Evolutionary conservation across 2,113 vertebrate species (phyloP), one percentile per base, ranked within the genome.

Genomic region (Nannospalax galili): DNA sequence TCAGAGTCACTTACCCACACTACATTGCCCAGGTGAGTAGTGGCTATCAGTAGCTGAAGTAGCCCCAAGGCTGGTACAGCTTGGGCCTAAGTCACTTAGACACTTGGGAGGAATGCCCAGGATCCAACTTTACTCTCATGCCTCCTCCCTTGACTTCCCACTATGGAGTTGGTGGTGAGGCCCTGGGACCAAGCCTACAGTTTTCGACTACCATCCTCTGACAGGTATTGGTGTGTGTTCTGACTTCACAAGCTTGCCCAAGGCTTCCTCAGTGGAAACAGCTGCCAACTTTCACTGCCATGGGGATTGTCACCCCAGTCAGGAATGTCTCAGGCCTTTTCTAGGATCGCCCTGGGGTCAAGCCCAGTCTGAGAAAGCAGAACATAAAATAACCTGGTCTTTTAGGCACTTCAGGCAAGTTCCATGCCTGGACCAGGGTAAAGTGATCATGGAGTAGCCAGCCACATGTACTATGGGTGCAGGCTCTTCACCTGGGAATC

Each of bases 11-110:
- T 0, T 99, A 98, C 89, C 99, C 98, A 28, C 98, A 98, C 52
- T 94, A 88, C 19, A 98, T 99, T 93, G 98, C 98, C 67, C 98
- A 99, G 98, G 98, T 99, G 95, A 98, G 95, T 91, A 65, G 62
- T 86, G 60, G 26, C 24, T 60, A n/a, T 93, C 67, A 69, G 84
- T 22, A 19, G 37, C 45, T 48, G n/a, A 80, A 64, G 37, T 3
- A 82, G 65, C n/a, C 52, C 40, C 6, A 0, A 14, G 28, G 69
- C 28, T 75, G 48, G n/a, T 73, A 1, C 5, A 62, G 30, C 69
- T 11, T 72, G 79, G 69, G 19, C 32, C 67, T 30, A 72, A 91
- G 52, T 32, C 72, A 62, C 10, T 3, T 80, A 35, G 45, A 69
- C 48, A 52, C 62, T 79, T 87, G 20, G 52, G 30, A 32, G 60